Base-by-base conservation (phyloP, 2,113 vertebrate genomes). In the Pteruthius melanotis region DNA sequence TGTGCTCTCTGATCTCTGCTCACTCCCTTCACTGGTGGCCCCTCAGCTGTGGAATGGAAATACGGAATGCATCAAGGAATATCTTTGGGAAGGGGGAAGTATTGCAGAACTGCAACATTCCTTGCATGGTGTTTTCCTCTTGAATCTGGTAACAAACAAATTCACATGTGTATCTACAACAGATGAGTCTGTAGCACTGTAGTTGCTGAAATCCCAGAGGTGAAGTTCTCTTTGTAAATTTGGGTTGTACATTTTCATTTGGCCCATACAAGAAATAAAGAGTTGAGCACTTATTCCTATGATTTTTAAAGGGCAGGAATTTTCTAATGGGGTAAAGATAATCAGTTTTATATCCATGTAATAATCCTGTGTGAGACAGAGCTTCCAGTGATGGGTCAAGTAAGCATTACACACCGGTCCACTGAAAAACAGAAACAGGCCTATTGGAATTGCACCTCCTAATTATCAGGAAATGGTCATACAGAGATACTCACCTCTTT, bases 1-100 rank as follows among this genome's bases (percentile, higher is more conserved):
- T 3, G 7, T 17, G 10, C 21, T 66, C 0, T 31, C 35, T 39
- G 20, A 8, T 90, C 53, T 44, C 15, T 44, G 42, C 16, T 93
- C 2, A 0, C 14, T 44, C 30, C 17, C 35, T 79, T 80, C 39
- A 12, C 13, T 3, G 0, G 0, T 60, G 17, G 14, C 30, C 42
- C 28, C 45, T 70, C 24, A 49, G 15, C 39, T 75, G 40, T 59
- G 59, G 56, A 78, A 93, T 5, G 18, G 37, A 87, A 40, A 71
- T 54, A 33, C 9, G 49, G 80, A 50, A 60, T 23, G 8, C 23
- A 6, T 60, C 45, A 68, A 68, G 52, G 54, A 89, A 26, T 60
- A 49, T 39, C 27, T 89, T 64, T 52, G 12, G 9, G n/a, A 74
- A 66, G 5, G 11, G 18, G 49, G n/a, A 76, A 45, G 4, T 15